A percentile compares a stretch with the other conserved stretches of the same genome.
phyloP scores from a whole-genome alignment of 2,888 invertebrate genomes.

The Chrysolina haemoptera region DNA sequence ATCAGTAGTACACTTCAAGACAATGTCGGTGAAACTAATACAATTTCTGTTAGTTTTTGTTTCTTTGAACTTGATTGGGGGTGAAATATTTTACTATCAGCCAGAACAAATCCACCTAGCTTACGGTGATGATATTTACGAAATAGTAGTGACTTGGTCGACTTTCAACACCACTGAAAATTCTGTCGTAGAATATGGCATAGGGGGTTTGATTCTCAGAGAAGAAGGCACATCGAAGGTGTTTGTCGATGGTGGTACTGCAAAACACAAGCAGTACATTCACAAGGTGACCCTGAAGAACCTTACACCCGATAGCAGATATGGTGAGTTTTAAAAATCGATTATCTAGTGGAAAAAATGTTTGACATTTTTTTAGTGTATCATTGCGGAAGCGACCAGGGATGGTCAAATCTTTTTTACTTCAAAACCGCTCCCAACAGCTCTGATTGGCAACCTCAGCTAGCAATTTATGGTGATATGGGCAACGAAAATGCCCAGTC shows the following conservation, averaged over 20 bases:
- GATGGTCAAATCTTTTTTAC: conserved; percentile 87
- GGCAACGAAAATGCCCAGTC: conserved; percentile 94
- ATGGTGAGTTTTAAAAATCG: conserved; percentile 70
- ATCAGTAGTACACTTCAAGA: neutral
- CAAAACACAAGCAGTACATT: conserved; percentile 80
- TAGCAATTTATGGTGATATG: conserved; percentile 95
- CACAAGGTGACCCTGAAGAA: conserved; percentile 80
- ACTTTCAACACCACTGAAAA: conserved; percentile 79
- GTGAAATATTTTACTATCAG: conserved; percentile 69
- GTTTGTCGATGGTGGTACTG: conserved; percentile 84
- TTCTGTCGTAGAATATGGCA: conserved; percentile 84
- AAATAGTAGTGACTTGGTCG: conserved; percentile 88
- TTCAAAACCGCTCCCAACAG: conserved; percentile 82
- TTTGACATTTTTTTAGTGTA: conserved; percentile 74
- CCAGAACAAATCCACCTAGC: conserved; percentile 81
- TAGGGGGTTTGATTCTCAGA: conserved; percentile 72
- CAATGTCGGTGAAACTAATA: conserved; percentile 27
- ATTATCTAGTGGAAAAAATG: too few species aligned
- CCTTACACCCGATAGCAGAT: conserved; percentile 76
- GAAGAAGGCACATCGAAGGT: conserved; percentile 74
- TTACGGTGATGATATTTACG: conserved; percentile 77
- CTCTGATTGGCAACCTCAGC: conserved; percentile 82
- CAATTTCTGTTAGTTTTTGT: conserved; percentile 11
- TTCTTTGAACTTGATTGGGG: conserved; percentile 28
- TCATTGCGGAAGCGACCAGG: conserved; percentile 83